Percentiles rank a stretch among this genome's conserved stretches.
Evolutionary conservation across 2,113 vertebrate species (phyloP).

Genomic region (Cheilinus undulatus): DNA sequence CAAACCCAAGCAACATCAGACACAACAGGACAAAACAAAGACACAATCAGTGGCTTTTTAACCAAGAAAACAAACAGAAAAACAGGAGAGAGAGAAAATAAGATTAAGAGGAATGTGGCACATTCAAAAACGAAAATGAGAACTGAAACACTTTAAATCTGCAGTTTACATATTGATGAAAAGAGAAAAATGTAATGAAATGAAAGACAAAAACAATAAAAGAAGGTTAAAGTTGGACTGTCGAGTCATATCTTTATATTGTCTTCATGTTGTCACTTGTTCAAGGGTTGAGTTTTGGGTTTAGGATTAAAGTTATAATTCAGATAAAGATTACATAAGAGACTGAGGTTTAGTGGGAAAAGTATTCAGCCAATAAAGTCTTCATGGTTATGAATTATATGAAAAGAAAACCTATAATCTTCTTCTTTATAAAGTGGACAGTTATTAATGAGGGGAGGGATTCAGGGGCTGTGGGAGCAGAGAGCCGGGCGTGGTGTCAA

Average conservation of each 20-base stretch:
- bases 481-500: conserved; percentile 11
- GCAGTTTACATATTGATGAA: no score
- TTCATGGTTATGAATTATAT: not conserved
- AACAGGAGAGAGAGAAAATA: no score
- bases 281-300: not conserved
- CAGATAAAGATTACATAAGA: not conserved
- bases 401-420: not conserved
- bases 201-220: no score
- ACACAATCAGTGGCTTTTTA: no score
- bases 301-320: not conserved
- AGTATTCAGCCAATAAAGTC: not conserved
- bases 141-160: no score
- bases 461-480: not conserved
- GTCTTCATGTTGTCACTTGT: not conserved
- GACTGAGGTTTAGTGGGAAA: not conserved
- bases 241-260: not conserved
- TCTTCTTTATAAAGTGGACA: not conserved
- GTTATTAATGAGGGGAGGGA: not conserved
- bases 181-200: no score
- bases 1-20: not conserved
- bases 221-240: no score
- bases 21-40: not conserved
- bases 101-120: no score
- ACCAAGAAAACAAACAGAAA: no score
- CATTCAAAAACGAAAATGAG: no score